Evolutionary conservation across 23 tunicate genomes (phyloP), one percentile per base, ranked within the genome.

Genomic region (Trididemnum miniatum): DNA sequence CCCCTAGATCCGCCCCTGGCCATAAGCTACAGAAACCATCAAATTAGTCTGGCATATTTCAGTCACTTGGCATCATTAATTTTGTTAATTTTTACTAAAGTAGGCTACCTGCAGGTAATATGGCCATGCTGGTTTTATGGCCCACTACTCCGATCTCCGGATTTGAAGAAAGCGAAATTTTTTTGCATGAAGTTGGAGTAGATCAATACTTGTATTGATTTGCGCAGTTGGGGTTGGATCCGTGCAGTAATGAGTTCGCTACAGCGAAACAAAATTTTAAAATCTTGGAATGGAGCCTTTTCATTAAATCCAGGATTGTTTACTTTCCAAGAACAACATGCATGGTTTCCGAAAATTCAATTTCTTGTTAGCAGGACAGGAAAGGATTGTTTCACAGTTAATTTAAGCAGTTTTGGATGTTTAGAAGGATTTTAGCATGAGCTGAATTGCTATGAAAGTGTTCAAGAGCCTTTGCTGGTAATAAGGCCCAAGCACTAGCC

Each of bases 201-300:
- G 54, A 44, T 44, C 54, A 44, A 44, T 44, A 15, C 54, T 44
- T 7, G 54, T 44, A 44, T 44, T 44, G 54, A 44, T 44, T 44
- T 9, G 54, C 9, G 54, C n/a, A 44, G 54, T 44, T 44, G 9
- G 54, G 54, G 54, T 44, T 44, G 54, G 54, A 44, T 7, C 54
- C 54, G 54, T 44, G 54, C 54, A 44, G 54, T 44, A 44, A 44
- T 44, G 54, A 44, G 54, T 44, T 44, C 54, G 54, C 54, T 44
- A 44, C 54, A 9, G 54, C 54, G 15, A 44, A 44, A 44, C 54
- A 44, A 44, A 44, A 15, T 44, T 44, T 44, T 44, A 44, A 44
- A 44, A 44, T 44, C 54, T 44, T 44, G 54, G 54, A 44, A 44
- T 44, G 54, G 54, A 44, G 54, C 54, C 54, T 44, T 44, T 44